phyloP scores from a whole-genome alignment of 2,888 invertebrate species.

The Athalia cordata region DNA sequence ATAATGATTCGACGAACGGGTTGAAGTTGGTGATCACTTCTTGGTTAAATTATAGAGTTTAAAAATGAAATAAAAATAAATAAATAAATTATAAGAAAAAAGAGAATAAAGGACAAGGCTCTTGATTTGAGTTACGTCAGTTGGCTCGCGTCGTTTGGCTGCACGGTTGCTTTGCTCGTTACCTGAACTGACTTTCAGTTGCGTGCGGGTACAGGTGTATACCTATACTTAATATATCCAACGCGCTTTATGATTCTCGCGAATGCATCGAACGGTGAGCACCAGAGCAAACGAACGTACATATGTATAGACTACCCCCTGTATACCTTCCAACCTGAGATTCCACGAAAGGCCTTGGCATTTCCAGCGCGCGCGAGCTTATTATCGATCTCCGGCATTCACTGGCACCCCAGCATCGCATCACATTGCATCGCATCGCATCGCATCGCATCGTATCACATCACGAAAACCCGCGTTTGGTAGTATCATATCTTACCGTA shows the following conservation, averaged over 20 bases:
- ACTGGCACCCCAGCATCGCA: slow-evolving; percentile 28
- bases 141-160: slow-evolving; percentile 22
- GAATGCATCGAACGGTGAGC: slow-evolving; percentile 34
- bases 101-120: slow-evolving; percentile 26
- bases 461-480: slow-evolving; percentile 26
- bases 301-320: not conserved
- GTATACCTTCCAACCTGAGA: slow-evolving; percentile 32
- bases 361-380: slow-evolving; percentile 29
- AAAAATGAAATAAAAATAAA: not conserved
- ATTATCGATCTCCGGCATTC: slow-evolving; percentile 44
- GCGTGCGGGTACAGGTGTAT: not conserved
- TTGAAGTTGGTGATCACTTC: slow-evolving; percentile 24
- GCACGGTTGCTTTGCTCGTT: slow-evolving; percentile 38
- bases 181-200: not conserved
- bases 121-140: slow-evolving; percentile 36
- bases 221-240: not conserved
- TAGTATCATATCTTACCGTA: slow-evolving; percentile 43
- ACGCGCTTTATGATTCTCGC: slow-evolving; percentile 5
- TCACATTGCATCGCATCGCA: slow-evolving; percentile 10
- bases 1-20: slow-evolving; percentile 39
- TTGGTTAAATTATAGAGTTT: not conserved
- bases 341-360: slow-evolving; percentile 39
- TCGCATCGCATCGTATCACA: slow-evolving; percentile 7
- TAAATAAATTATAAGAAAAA: not conserved
- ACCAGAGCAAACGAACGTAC: slow-evolving; percentile 7